phyloP scores from a whole-genome alignment of 2,113 vertebrate genomes.

The Coryphaenoides rupestris region DNA sequence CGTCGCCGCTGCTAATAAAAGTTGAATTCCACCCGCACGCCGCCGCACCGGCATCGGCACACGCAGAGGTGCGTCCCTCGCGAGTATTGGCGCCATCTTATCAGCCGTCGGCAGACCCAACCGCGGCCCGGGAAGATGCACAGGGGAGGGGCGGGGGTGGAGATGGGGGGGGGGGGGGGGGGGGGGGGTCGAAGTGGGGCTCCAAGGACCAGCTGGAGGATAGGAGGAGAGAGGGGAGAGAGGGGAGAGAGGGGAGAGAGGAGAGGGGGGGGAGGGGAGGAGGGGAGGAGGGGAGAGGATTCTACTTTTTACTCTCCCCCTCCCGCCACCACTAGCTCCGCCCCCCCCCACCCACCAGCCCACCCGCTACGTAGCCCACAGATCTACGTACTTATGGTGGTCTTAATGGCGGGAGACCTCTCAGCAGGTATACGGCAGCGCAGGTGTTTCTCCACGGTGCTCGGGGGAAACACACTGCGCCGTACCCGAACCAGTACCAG shows the following conservation, averaged over 20 bases:
- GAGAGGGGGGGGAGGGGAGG: too few species aligned
- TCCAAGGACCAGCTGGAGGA: slow-evolving; percentile 54
- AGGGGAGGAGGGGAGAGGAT: not conserved
- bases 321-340: too few species aligned
- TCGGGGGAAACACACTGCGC: too few species aligned
- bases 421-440: too few species aligned
- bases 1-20: slow-evolving; percentile 74
- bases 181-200: not conserved
- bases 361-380: too few species aligned
- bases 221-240: too few species aligned
- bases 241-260: slow-evolving; percentile 11
- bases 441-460: too few species aligned
- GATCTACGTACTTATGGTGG: too few species aligned
- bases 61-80: slow-evolving; percentile 68
- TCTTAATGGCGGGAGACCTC: too few species aligned
- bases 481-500: too few species aligned
- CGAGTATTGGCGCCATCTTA: slow-evolving; percentile 70
- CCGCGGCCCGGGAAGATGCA: slow-evolving; percentile 45
- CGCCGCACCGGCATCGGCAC: slow-evolving; percentile 54
- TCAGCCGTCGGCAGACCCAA: slow-evolving; percentile 67
- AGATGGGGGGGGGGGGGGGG: slow-evolving; percentile 8
- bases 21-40: slow-evolving; percentile 68
- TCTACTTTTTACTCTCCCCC: too few species aligned
- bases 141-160: slow-evolving; percentile 43
- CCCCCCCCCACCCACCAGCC: too few species aligned